phyloP scores from a whole-genome alignment of 2,888 invertebrate species.

The Lapara coniferarum region DNA sequence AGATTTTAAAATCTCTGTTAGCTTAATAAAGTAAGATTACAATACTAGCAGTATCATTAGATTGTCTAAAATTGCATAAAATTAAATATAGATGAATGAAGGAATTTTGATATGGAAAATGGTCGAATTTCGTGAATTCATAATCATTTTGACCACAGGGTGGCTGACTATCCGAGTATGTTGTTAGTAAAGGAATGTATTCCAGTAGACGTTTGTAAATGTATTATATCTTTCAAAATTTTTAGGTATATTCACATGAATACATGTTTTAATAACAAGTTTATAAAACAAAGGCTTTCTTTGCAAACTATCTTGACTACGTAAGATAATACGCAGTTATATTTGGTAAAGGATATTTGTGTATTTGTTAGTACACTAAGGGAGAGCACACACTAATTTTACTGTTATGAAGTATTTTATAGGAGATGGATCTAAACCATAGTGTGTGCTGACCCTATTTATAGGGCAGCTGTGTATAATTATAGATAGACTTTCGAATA shows the following conservation, averaged over 20 bases:
- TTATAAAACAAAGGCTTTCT: neutral
- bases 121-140: neutral
- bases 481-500: neutral
- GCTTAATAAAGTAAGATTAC: neutral
- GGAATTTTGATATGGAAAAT: neutral
- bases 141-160: neutral
- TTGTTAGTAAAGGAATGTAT: conserved; percentile 18
- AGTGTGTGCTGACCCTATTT: neutral
- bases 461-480: neutral
- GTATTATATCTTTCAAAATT: neutral
- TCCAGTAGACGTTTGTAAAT: neutral
- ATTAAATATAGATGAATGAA: neutral
- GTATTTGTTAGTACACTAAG: neutral
- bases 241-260: neutral
- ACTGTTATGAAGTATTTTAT: no score
- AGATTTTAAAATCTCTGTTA: conserved; percentile 1
- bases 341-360: neutral
- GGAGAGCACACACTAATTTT: no score
- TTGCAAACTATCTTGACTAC: neutral
- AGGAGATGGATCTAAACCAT: neutral
- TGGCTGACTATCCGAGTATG: neutral
- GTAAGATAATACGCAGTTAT: neutral
- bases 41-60: conserved; percentile 4
- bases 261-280: neutral
- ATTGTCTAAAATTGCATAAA: neutral